A percentile compares a stretch with the other conserved stretches of the same genome.
phyloP scores from a whole-genome alignment of 1,140 invertebrate species.

The Neodiprion lecontei region DNA sequence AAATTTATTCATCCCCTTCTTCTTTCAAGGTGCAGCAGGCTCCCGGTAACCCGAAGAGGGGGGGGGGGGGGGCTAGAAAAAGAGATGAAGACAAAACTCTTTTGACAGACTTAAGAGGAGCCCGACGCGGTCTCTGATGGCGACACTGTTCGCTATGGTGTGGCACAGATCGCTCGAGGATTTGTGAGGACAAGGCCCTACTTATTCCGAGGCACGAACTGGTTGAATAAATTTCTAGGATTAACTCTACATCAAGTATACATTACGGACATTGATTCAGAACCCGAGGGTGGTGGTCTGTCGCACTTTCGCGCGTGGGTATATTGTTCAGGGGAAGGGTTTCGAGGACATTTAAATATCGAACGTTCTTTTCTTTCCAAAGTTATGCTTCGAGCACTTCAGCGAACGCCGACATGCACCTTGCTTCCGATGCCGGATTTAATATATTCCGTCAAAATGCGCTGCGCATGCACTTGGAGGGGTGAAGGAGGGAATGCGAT shows the following conservation, averaged over 20 bases:
- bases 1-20: no score
- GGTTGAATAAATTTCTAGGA: slow-evolving; percentile 7
- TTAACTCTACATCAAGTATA: slow-evolving; percentile 5
- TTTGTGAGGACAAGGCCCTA: slow-evolving; percentile 5
- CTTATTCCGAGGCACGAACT: neutral
- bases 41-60: no score
- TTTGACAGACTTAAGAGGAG: neutral
- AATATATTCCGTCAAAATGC: neutral
- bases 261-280: slow-evolving; percentile 4
- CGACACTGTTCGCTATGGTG: neutral
- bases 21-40: no score
- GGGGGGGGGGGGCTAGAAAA: no score
- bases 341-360: slow-evolving; percentile 2
- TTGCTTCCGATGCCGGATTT: neutral
- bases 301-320: neutral
- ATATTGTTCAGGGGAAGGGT: neutral
- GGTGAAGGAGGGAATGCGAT: neutral
- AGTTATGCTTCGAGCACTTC: neutral
- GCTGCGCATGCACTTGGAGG: neutral
- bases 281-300: neutral
- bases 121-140: neutral
- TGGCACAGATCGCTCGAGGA: neutral
- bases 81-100: neutral
- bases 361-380: neutral
- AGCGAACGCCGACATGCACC: neutral